Evolutionary conservation across 2,113 vertebrate genomes (phyloP).

Genomic region (Protomyctophum bolini): DNA sequence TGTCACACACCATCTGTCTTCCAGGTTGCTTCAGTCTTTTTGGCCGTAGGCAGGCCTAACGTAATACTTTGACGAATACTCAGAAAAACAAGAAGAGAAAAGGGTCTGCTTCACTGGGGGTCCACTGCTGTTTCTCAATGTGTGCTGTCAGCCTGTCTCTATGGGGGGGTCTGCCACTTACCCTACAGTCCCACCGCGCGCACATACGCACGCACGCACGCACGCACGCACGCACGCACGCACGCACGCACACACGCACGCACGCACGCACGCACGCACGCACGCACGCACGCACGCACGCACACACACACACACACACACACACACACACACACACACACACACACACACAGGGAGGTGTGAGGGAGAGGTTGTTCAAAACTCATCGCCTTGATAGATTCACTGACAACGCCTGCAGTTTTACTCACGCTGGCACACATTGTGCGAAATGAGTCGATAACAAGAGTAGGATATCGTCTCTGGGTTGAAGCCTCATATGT

Average conservation of each 20-base stretch:
- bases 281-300: not conserved
- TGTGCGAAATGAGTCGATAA: too few species aligned
- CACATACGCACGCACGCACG: not conserved
- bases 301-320: not conserved
- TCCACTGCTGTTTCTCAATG: slow-evolving; percentile 25
- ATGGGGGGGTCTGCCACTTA: not conserved
- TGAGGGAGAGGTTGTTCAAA: not conserved
- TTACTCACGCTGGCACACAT: too few species aligned
- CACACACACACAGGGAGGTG: not conserved
- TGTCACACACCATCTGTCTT: not conserved
- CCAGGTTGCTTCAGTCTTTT: slow-evolving; percentile 36
- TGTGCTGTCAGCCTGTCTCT: slow-evolving; percentile 13
- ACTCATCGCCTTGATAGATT: too few species aligned
- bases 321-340: not conserved
- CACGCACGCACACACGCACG: not conserved
- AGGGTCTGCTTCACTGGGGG: slow-evolving; percentile 16
- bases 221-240: not conserved
- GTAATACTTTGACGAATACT: slow-evolving; percentile 44
- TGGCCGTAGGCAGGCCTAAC: slow-evolving; percentile 9
- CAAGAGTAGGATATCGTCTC: too few species aligned
- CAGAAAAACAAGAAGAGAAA: slow-evolving; percentile 29
- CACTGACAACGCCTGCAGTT: too few species aligned
- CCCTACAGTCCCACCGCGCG: not conserved
- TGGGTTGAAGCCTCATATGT: too few species aligned
- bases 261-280: not conserved